Evolutionary conservation across 2,113 vertebrate species (phyloP).

Genomic region (Cervus canadensis): DNA sequence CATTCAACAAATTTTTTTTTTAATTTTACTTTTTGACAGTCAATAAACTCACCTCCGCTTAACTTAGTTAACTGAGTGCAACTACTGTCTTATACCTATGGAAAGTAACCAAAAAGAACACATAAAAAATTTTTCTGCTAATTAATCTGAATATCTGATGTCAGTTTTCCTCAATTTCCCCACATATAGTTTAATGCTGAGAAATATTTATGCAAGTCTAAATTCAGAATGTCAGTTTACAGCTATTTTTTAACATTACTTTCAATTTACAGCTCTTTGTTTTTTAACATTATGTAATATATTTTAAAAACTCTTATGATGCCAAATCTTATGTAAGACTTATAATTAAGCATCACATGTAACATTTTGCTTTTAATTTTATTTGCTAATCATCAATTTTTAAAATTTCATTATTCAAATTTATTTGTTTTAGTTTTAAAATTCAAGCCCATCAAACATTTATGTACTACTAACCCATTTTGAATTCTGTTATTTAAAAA

Average conservation of each 20-base stretch:
- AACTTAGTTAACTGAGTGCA: slow-evolving; percentile 67
- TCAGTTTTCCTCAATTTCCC: background rate
- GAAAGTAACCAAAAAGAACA: background rate
- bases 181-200: background rate
- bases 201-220: background rate
- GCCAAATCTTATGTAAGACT: background rate
- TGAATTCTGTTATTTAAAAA: background rate
- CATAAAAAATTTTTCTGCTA: background rate
- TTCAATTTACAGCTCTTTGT: background rate
- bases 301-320: background rate
- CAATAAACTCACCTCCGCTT: slow-evolving; percentile 72
- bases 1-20: slow-evolving; percentile 70
- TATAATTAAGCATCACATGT: background rate
- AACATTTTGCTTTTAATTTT: background rate
- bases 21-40: slow-evolving; percentile 73
- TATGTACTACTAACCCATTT: background rate
- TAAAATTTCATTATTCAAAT: background rate
- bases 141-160: background rate
- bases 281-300: background rate
- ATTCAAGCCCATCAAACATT: background rate
- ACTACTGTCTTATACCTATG: slow-evolving; percentile 44
- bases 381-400: background rate
- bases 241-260: background rate
- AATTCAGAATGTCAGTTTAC: background rate
- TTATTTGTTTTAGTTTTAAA: background rate